Evolutionary conservation across 1,140 invertebrate species (phyloP), one percentile per base, ranked within the genome.

Genomic region (Nasonia giraulti): DNA sequence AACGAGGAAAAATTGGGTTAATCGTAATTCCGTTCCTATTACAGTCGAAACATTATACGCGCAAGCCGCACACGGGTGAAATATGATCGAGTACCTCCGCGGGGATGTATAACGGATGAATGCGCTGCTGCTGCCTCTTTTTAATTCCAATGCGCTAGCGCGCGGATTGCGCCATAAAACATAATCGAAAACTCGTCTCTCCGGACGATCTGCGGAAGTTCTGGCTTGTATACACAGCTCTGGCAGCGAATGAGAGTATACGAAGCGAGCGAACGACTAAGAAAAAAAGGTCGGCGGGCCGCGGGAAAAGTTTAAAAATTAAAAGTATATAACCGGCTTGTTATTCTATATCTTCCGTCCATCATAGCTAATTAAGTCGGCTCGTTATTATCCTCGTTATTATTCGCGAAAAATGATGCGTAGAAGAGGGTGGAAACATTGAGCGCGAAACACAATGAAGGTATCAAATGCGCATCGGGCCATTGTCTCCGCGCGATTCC

Each of bases 341-440:
- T 55, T 78, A 37, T 33, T 78, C 12, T 78, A 78, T 78, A 78
- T 78, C 76, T 77, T 78, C 40, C 40, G n/a, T 4, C 23, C 40
- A 11, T 44, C 40, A 44, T 44, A 27, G 47, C 76, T 62, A 78
- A 78, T 66, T 31, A 62, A 62, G 50, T 78, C 47, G 31, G 76
- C 76, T 78, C 47, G 37, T 66, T 66, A 33, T 78, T 78, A 78
- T 78, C 66, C 76, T 33, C 66, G 76, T 78, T 62, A 37, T 66
- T 17, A 27, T 33, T 71, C 4, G 23, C 2, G 17, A 23, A 71
- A 71, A 44, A 44, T 44, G 40, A 44, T 44, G 33, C 6, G 33
- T 37, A 37, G 33, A 27, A 27, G 33, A 37, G 33, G 5, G 33
- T 6, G 5, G 5, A 37, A 37, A 37, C 33, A 44, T 44, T 7